phyloP scores from a whole-genome alignment of 2,888 invertebrate species.

The Catocala nupta region DNA sequence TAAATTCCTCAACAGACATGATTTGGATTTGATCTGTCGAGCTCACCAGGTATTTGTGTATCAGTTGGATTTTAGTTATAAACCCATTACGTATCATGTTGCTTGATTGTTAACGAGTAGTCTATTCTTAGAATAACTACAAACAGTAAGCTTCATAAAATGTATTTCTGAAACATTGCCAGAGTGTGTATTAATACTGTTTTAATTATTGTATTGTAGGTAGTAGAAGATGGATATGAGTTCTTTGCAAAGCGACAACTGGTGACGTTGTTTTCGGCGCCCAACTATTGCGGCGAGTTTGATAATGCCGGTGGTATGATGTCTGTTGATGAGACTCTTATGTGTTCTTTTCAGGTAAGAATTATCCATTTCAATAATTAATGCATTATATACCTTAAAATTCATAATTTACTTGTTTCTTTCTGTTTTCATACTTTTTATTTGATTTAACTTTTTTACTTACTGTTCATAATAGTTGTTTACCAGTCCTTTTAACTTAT shows the following conservation, averaged over 20 bases:
- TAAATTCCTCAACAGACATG: slow-evolving; percentile 98
- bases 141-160: slow-evolving; percentile 7
- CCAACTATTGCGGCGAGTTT: slow-evolving; percentile 99
- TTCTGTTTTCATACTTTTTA: not conserved
- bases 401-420: not conserved
- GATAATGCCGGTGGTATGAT: slow-evolving; percentile 99
- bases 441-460: slow-evolving; percentile 6
- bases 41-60: slow-evolving; percentile 94
- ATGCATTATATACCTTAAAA: not conserved
- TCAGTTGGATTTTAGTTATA: not conserved
- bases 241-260: slow-evolving; percentile 99
- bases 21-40: slow-evolving; percentile 98
- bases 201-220: slow-evolving; percentile 78
- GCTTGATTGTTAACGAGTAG: not conserved
- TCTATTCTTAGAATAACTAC: slow-evolving; percentile 5
- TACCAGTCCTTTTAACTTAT: slow-evolving; percentile 9
- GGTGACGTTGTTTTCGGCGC: slow-evolving; percentile 99
- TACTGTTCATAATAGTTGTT: slow-evolving; percentile 2
- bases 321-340: slow-evolving; percentile 99
- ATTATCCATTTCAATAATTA: not conserved
- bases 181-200: not conserved
- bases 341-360: slow-evolving; percentile 99
- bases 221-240: slow-evolving; percentile 99
- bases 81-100: not conserved
- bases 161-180: slow-evolving; percentile 15